Conservation (phyloP, 2,888 invertebrate species). For the Busseola fusca region DNA sequence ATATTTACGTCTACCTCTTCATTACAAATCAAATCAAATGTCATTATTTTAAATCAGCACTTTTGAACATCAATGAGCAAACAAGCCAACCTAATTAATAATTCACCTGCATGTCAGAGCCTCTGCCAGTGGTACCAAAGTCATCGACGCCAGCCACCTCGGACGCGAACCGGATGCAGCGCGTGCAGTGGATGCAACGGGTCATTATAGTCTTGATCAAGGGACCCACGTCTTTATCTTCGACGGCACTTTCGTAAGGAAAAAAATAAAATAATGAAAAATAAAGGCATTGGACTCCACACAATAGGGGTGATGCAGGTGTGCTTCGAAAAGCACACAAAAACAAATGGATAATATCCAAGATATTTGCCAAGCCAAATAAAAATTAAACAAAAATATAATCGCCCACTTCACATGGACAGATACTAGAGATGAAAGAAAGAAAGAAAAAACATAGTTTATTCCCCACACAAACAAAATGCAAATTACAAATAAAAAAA, state of each 20-base stretch:
- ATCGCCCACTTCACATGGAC: not conserved
- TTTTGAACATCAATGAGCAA: too few species aligned
- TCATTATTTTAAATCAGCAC: too few species aligned
- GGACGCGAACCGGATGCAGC: slow-evolving; percentile 99
- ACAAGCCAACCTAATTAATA: not conserved
- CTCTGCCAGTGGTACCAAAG: slow-evolving; percentile 97
- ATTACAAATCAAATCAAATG: too few species aligned
- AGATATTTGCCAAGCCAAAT: not conserved
- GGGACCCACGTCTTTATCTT: slow-evolving; percentile 99
- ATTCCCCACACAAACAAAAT: too few species aligned
- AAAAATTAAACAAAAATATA: not conserved
- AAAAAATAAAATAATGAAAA: slow-evolving; percentile 9
- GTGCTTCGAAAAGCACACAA: too few species aligned
- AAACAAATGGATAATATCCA: not conserved
- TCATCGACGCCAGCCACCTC: slow-evolving; percentile 99
- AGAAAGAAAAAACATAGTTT: too few species aligned
- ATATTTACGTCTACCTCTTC: not conserved
- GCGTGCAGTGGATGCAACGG: slow-evolving; percentile 99
- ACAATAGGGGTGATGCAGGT: not conserved
- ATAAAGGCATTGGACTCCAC: not conserved
- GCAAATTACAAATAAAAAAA: too few species aligned
- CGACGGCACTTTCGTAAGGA: slow-evolving; percentile 93
- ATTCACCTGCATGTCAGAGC: slow-evolving; percentile 97
- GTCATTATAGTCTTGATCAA: slow-evolving; percentile 99
- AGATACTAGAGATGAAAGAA: too few species aligned